Conservation (phyloP, 2,888 invertebrate species). For the Ichneumoninae sp. region DNA sequence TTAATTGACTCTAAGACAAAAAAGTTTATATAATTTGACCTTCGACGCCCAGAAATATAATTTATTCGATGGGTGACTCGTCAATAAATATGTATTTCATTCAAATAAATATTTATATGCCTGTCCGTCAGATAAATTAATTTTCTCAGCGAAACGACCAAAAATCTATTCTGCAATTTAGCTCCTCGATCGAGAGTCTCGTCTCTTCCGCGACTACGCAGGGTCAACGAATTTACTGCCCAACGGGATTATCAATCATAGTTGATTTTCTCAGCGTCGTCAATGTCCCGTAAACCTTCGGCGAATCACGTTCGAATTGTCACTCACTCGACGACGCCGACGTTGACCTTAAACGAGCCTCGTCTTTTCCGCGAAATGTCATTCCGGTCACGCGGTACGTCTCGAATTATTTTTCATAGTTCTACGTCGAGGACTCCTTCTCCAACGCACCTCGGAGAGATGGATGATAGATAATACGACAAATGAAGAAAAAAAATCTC, state of each 20-base stretch:
- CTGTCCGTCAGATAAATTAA: not conserved
- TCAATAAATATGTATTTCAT: not conserved
- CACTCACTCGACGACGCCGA: constrained; percentile 67
- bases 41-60: not conserved
- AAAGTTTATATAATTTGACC: not conserved
- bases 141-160: not conserved
- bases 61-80: not conserved
- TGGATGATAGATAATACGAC: constrained; percentile 25
- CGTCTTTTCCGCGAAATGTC: constrained; percentile 72
- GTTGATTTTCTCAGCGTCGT: constrained; percentile 22
- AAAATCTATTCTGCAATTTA: not conserved
- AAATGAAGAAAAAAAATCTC: constrained; percentile 7
- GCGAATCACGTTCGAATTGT: constrained; percentile 72
- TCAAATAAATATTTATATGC: not conserved
- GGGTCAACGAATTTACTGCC: not conserved
- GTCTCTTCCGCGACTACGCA: not conserved
- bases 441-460: constrained; percentile 8
- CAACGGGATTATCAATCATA: not conserved
- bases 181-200: not conserved
- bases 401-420: constrained; percentile 19
- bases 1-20: not conserved
- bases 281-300: constrained; percentile 15
- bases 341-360: constrained; percentile 78
- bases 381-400: constrained; percentile 73
- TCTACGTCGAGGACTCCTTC: constrained; percentile 4